These are phyloP conservation scores for Silurus glanis DNA, from an alignment of 2,113 vertebrate genomes.

Conservation along the genomic window DNA sequence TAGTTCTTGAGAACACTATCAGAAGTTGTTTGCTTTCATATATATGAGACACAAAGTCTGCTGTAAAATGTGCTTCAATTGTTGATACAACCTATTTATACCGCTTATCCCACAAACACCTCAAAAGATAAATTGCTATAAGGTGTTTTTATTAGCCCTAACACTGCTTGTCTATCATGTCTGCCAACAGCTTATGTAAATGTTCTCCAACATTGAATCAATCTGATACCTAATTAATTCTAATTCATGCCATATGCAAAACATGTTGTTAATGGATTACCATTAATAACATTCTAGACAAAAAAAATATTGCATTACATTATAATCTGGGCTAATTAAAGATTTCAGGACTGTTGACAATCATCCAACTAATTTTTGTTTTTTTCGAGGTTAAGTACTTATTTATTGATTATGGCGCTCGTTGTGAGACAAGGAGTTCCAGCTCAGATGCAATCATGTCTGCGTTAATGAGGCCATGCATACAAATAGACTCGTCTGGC, in stretches of 20 bases:
- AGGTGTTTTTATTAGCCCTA: not conserved
- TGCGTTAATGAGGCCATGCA: conserved; percentile 64
- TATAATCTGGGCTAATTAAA: conserved; percentile 26
- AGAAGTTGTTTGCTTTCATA: not conserved
- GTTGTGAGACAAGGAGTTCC: conserved; percentile 53
- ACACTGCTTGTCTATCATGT: not conserved
- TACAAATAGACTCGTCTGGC: conserved; percentile 65
- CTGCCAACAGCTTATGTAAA: not conserved
- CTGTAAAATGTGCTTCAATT: not conserved
- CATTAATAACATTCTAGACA: no score
- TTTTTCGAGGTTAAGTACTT: conserved; percentile 58
- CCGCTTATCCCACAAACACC: not conserved
- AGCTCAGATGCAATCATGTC: conserved; percentile 65
- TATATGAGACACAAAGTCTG: not conserved
- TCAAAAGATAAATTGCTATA: not conserved
- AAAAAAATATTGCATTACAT: not conserved
- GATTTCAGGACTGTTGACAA: conserved; percentile 48
- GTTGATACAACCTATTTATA: not conserved
- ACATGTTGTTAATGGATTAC: not conserved
- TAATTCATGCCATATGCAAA: not conserved
- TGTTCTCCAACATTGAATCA: not conserved
- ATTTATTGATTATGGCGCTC: conserved; percentile 67
- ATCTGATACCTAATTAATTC: not conserved
- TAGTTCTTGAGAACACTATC: not conserved
- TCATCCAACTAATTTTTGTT: conserved; percentile 62